Percentiles rank a stretch among this genome's conserved stretches.
Evolutionary conservation across 2,888 invertebrate species (phyloP).

Genomic region (Tigriopus californicus): DNA sequence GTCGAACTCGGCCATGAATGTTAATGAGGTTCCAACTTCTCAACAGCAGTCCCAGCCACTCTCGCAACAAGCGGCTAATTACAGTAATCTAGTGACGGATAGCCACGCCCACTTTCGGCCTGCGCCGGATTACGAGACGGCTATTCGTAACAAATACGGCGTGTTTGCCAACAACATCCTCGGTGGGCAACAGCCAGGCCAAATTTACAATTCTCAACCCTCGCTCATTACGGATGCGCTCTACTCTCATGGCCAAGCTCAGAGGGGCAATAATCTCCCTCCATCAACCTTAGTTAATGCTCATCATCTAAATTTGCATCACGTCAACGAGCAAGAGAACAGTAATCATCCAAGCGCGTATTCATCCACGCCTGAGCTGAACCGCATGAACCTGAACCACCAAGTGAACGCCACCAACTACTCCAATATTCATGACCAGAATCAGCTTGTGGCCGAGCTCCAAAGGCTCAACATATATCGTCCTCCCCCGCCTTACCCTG

Average conservation of each 20-base stretch:
- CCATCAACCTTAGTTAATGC: neutral
- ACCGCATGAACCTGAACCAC: neutral
- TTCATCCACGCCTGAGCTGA: neutral
- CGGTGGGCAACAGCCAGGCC: neutral
- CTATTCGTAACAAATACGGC: slow-evolving; percentile 54
- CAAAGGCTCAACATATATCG: slow-evolving; percentile 50
- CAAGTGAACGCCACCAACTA: neutral
- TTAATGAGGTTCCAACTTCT: neutral
- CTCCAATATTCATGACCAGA: neutral
- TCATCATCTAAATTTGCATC: neutral
- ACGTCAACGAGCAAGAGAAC: neutral
- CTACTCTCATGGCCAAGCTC: neutral
- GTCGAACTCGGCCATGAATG: neutral
- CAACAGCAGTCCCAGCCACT: neutral
- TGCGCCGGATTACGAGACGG: slow-evolving; percentile 87
- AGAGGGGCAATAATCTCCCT: neutral
- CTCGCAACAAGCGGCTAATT: neutral
- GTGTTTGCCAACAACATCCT: neutral
- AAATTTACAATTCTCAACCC: neutral
- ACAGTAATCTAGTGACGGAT: no score
- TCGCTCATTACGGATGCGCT: neutral
- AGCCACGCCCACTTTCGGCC: slow-evolving; percentile 37
- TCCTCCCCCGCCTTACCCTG: slow-evolving; percentile 65
- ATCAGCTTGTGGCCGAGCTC: slow-evolving; percentile 31
- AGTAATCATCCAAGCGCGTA: neutral